Evolutionary conservation across 2,888 invertebrate species (phyloP).

Genomic region (Cephus pygmeus): DNA sequence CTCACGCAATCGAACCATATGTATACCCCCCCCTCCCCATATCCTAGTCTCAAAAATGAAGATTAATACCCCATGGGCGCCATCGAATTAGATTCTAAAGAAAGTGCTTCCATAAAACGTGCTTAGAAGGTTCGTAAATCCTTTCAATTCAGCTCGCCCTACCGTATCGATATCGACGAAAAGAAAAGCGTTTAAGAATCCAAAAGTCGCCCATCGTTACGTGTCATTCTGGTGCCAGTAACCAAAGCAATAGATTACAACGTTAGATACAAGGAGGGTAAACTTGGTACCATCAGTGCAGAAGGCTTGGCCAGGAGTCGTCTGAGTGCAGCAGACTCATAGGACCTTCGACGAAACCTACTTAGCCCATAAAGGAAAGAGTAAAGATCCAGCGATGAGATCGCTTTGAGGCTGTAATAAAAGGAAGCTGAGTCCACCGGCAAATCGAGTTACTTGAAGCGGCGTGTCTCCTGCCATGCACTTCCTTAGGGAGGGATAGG

Average conservation of each 20-base stretch:
- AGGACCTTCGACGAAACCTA: not conserved
- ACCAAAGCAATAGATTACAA: not conserved
- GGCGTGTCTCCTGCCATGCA: conserved; percentile 9
- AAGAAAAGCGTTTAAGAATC: not conserved
- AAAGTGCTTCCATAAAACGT: not conserved
- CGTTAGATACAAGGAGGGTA: not conserved
- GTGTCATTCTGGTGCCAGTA: not conserved
- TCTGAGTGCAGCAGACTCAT: not conserved
- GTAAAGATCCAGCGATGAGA: conserved; percentile 34
- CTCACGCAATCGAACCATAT: not conserved
- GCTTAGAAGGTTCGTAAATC: not conserved
- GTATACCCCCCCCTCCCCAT: not conserved
- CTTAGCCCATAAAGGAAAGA: not conserved
- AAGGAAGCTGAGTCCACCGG: conserved; percentile 44
- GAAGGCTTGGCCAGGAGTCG: not conserved
- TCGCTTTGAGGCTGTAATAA: conserved; percentile 56
- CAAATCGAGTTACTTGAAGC: conserved; percentile 51
- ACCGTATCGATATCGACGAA: not conserved
- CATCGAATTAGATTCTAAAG: not conserved
- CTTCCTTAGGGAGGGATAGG: conserved; percentile 2
- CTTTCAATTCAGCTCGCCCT: not conserved
- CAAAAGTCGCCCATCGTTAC: not conserved
- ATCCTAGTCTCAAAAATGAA: not conserved
- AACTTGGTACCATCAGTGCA: not conserved
- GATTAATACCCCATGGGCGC: not conserved